These are phyloP conservation scores for Leptoclinus maculatus DNA, from an alignment of 2,797 vertebrate genomes.

Conservation along the genomic window DNA sequence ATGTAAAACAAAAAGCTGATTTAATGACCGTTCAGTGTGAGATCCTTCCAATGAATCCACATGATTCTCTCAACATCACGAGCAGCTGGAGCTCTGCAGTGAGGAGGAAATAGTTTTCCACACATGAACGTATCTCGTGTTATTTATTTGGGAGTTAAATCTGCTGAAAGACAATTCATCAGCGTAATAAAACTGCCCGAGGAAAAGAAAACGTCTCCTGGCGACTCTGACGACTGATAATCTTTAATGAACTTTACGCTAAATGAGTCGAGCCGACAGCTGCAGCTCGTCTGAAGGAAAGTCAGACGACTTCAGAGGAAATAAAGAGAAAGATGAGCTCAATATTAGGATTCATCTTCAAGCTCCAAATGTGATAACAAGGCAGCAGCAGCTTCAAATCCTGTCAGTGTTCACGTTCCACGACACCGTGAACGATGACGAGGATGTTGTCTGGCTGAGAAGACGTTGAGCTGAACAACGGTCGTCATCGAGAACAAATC, in stretches of 20 bases:
- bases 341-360: not conserved
- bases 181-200: constrained; percentile 9
- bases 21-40: not conserved
- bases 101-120: not conserved
- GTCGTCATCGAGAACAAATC: not conserved
- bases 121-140: not conserved
- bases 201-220: constrained; percentile 14
- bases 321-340: not conserved
- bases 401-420: not conserved
- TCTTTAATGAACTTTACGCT: constrained; percentile 8
- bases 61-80: not conserved
- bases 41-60: not conserved
- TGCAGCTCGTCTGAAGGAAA: constrained; percentile 27
- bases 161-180: constrained; percentile 8
- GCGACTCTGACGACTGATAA: not conserved
- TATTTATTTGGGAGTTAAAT: not conserved
- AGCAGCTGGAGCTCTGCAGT: not conserved
- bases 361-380: constrained; percentile 8
- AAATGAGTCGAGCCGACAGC: constrained; percentile 8
- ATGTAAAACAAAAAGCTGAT: not conserved
- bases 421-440: not conserved
- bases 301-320: constrained; percentile 42
- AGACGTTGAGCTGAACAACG: not conserved
- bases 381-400: not conserved
- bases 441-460: not conserved